These are phyloP conservation scores for Drosophila kikkawai DNA, from an alignment of 1,140 invertebrate genomes.

Conservation along the genomic window DNA sequence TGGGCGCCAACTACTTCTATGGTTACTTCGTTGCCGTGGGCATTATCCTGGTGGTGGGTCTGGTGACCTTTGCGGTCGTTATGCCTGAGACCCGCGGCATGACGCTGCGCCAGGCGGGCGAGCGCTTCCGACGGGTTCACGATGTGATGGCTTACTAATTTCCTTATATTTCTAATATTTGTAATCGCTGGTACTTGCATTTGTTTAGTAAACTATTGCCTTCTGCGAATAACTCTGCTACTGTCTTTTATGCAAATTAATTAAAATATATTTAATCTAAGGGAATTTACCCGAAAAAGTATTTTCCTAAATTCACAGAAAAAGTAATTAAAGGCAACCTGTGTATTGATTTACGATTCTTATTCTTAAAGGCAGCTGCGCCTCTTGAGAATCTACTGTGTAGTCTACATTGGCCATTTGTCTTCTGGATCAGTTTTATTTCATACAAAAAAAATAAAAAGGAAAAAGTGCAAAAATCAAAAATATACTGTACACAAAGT, in stretches of 20 bases:
- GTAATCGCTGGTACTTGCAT: neutral
- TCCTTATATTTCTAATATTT: neutral
- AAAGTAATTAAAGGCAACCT: neutral
- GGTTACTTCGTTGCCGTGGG: slow-evolving; percentile 63
- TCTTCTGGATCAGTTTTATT: neutral
- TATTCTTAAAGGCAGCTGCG: slow-evolving; percentile 1
- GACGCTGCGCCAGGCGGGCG: slow-evolving; percentile 59
- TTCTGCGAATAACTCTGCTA: neutral
- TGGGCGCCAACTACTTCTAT: neutral
- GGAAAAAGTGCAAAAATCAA: neutral
- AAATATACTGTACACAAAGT: neutral
- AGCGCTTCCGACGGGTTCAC: slow-evolving; percentile 54
- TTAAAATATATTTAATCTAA: neutral
- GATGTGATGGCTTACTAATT: slow-evolving; percentile 43
- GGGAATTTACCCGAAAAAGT: too few species aligned
- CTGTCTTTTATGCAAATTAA: neutral
- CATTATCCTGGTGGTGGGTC: slow-evolving; percentile 54
- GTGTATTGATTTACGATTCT: slow-evolving; percentile 1
- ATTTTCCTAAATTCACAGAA: too few species aligned
- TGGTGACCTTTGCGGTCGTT: slow-evolving; percentile 49
- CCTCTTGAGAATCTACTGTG: neutral
- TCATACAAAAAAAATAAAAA: neutral
- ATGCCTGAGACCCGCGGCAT: slow-evolving; percentile 69
- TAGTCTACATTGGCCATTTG: neutral
- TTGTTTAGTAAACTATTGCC: slow-evolving; percentile 27